Evolutionary conservation across 2,797 vertebrate species (phyloP).

Genomic region (Muscicapa striata): DNA sequence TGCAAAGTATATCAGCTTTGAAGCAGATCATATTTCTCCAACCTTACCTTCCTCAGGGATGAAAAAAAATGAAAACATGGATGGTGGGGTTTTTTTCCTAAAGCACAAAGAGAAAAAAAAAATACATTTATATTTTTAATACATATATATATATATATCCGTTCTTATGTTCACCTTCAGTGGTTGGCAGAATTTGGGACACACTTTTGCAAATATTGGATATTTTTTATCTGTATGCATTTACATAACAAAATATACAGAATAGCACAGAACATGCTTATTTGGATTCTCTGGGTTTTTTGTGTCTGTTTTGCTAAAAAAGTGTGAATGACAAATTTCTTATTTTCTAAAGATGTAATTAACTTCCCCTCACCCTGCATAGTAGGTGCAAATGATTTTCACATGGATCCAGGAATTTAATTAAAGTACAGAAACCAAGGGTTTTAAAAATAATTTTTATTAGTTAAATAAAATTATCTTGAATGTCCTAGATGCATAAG

Average conservation of each 20-base stretch:
- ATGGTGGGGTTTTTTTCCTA: neutral
- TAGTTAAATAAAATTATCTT: slow-evolving; percentile 14
- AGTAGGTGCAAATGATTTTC: neutral
- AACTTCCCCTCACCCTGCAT: neutral
- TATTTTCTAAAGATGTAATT: slow-evolving; percentile 18
- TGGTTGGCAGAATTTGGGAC: neutral
- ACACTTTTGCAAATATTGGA: neutral
- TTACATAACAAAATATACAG: neutral
- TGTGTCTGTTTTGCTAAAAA: neutral
- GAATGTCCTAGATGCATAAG: neutral
- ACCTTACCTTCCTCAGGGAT: neutral
- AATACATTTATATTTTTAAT: too few species aligned
- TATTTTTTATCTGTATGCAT: neutral
- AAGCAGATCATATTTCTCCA: neutral
- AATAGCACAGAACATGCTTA: neutral
- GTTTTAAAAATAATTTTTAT: neutral
- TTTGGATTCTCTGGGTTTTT: neutral
- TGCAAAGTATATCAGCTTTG: neutral
- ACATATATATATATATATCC: neutral
- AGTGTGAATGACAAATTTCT: neutral
- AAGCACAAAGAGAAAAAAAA: neutral
- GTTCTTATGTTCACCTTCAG: neutral
- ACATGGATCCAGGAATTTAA: neutral
- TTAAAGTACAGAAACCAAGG: neutral
- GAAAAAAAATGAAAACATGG: neutral